Conservation (phyloP, 2,113 vertebrate genomes). For the Etheostoma cragini region DNA sequence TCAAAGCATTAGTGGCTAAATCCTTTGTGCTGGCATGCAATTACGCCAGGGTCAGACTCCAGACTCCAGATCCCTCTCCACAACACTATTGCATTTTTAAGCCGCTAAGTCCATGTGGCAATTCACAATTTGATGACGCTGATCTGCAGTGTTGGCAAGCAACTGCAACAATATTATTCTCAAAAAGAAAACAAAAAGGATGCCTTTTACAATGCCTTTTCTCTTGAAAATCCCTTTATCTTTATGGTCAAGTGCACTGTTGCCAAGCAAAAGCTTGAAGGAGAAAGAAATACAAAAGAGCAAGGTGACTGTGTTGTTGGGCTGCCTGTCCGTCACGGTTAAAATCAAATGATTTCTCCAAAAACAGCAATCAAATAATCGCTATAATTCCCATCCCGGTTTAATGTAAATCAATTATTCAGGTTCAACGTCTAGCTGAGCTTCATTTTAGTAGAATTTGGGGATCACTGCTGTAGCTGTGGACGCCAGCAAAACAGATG, state of each 20-base stretch:
- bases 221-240: slow-evolving; percentile 32
- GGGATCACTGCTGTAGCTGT: slow-evolving; percentile 13
- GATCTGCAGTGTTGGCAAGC: slow-evolving; percentile 70
- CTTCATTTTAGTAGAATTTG: slow-evolving; percentile 18
- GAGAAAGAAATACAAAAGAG: slow-evolving; percentile 12
- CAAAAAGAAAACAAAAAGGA: slow-evolving; percentile 26
- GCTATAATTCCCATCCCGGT: background rate
- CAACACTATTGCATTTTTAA: slow-evolving; percentile 79
- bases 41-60: slow-evolving; percentile 76
- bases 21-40: slow-evolving; percentile 84
- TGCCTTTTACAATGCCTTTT: slow-evolving; percentile 20
- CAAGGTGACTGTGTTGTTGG: background rate
- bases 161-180: slow-evolving; percentile 56
- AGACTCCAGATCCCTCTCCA: slow-evolving; percentile 62
- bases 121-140: slow-evolving; percentile 74
- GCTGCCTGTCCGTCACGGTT: background rate
- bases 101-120: slow-evolving; percentile 70
- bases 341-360: background rate
- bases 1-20: slow-evolving; percentile 81
- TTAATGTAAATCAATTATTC: background rate
- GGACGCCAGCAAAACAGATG: slow-evolving; percentile 36
- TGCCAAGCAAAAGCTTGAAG: slow-evolving; percentile 7
- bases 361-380: background rate
- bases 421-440: slow-evolving; percentile 5
- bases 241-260: background rate